Evolutionary conservation across 2,888 invertebrate genomes (phyloP), one percentile per base, ranked within the genome.

Genomic region (Cordylochernes scorpioides): DNA sequence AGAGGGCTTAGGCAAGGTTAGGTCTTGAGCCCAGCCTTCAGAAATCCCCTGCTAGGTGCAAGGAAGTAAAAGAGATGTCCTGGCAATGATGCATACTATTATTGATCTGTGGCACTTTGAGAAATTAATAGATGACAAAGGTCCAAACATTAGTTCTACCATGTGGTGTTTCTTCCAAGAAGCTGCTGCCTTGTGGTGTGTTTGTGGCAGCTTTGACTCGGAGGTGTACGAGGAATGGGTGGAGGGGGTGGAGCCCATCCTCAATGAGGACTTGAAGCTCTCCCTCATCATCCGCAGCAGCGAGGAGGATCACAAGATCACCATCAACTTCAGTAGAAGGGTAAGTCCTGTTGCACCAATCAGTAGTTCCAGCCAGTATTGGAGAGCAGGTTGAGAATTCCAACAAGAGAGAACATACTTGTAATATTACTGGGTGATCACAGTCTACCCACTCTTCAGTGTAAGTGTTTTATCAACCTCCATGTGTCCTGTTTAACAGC

Each of bases 281-380:
- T 67, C 71, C 33, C 60, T 88, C 3, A 57, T 88, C 24, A 63
- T 61, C 3, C 46, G 58, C 10, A 47, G 50, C 32, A 46, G 45
- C 17, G 52, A 59, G 6, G 61, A 61, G 28, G n/a, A n/a, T n/a
- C 65, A 65, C 15, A 63, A 65, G 39, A 60, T 86, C n/a, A 53
- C 64, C 26, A 58, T 82, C 26, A 86, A 86, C 60, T 86, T 86
- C 47, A 73, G 75, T 50, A 63, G 68, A 3, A 63, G 67, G 57
- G 65, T 73, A 50, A 50, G 48, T 46, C 21, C 9, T 12, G 4
- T 13, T 13, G 7, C n/a, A n/a, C n/a, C n/a, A n/a, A 9, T 12
- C n/a, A 9, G 7, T 7, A 9, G 8, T 25, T 12, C 10, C 14
- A 25, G 14, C 7, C 8, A 25, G 10, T 7, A n/a, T n/a, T n/a